A percentile compares a stretch with the other conserved stretches of the same genome.
These are phyloP conservation scores for Morinoia aosen DNA, from an alignment of 2,888 invertebrate species.

Conservation along the genomic window DNA sequence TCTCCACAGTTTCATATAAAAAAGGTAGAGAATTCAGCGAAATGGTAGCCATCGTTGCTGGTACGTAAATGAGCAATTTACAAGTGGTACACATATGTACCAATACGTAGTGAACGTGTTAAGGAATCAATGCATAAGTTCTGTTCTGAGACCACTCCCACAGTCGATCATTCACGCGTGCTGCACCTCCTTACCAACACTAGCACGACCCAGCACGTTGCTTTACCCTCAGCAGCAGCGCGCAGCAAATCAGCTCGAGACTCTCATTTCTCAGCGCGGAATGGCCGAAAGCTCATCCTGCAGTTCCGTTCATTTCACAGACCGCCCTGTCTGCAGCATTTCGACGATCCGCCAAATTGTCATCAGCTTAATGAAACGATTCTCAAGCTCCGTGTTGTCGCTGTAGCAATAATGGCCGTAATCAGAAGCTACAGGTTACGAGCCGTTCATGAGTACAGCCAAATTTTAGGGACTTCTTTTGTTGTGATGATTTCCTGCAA, in stretches of 20 bases:
- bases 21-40: too few species aligned
- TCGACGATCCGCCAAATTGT: constrained; percentile 10
- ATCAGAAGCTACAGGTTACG: not conserved
- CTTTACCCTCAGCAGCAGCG: not conserved
- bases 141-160: not conserved
- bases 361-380: constrained; percentile 3
- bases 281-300: not conserved
- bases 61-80: too few species aligned
- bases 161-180: not conserved
- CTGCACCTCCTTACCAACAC: too few species aligned
- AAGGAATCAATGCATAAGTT: too few species aligned
- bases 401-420: not conserved
- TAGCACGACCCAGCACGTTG: not conserved
- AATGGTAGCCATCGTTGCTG: too few species aligned
- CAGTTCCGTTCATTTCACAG: not conserved
- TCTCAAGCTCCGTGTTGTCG: not conserved
- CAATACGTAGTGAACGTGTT: too few species aligned
- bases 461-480: not conserved
- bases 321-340: not conserved
- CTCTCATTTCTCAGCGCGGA: not conserved
- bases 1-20: too few species aligned
- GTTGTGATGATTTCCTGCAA: not conserved
- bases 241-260: not conserved
- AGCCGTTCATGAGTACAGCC: not conserved
- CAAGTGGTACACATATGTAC: too few species aligned